phyloP scores from a whole-genome alignment of 2,888 invertebrate species.

The Acanthococcus lagerstroemiae region DNA sequence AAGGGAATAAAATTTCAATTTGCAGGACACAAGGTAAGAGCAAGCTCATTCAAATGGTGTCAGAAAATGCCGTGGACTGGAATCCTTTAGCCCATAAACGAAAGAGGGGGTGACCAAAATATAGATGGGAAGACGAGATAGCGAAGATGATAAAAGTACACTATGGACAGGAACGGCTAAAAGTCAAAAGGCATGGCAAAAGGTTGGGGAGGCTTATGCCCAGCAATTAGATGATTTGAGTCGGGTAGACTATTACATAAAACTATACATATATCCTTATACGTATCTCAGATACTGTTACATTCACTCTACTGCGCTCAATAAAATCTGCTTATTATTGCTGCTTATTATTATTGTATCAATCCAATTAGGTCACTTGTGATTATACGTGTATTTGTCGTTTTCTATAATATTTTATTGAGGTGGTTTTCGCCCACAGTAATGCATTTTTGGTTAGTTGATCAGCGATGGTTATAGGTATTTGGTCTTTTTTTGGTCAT shows the following conservation, averaged over 20 bases:
- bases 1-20: not conserved
- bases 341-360: no score
- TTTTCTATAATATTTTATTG: no score
- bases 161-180: not conserved
- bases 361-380: no score
- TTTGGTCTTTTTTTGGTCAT: no score
- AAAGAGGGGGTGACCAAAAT: not conserved
- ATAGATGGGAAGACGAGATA: not conserved
- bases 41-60: not conserved
- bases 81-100: not conserved
- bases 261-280: no score
- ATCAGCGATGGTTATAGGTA: no score
- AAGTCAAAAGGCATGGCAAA: not conserved
- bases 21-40: not conserved
- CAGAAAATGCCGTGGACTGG: not conserved
- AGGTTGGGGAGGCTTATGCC: not conserved
- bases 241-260: not conserved
- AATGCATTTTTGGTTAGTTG: no score
- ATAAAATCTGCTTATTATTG: no score
- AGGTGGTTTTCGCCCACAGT: no score
- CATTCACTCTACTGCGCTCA: no score
- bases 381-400: no score
- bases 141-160: not conserved
- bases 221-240: not conserved
- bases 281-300: no score